phyloP scores from a whole-genome alignment of 1,140 invertebrate species.

The Chlorops oryzae region DNA sequence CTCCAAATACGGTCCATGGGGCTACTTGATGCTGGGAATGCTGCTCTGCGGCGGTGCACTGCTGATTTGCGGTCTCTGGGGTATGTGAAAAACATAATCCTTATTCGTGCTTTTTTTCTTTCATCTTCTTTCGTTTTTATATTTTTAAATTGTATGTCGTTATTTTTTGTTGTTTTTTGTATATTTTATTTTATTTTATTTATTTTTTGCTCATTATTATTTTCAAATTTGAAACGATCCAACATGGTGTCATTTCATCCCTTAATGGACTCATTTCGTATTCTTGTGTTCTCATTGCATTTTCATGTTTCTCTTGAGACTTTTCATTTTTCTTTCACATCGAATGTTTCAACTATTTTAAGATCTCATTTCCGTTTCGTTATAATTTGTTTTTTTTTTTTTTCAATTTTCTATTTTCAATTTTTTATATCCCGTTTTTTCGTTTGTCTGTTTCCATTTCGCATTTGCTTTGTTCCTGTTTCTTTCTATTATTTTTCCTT shows the following conservation, averaged over 20 bases:
- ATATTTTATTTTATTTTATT: too few species aligned
- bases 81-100: constrained; percentile 38
- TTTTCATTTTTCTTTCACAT: too few species aligned
- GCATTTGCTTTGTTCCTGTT: too few species aligned
- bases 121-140: background rate
- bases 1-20: constrained; percentile 60
- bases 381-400: constrained; percentile 3
- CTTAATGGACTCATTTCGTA: too few species aligned
- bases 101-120: constrained; percentile 14
- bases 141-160: background rate
- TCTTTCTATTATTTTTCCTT: background rate
- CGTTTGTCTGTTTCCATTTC: too few species aligned
- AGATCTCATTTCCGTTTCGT: background rate
- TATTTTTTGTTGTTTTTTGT: background rate
- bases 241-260: too few species aligned
- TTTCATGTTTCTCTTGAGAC: too few species aligned
- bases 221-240: too few species aligned
- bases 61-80: constrained; percentile 60
- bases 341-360: too few species aligned
- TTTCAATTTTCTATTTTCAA: constrained; percentile 7
- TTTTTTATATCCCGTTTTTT: background rate
- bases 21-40: constrained; percentile 60
- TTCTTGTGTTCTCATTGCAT: too few species aligned
- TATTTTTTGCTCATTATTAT: too few species aligned
- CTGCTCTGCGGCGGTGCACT: constrained; percentile 58